Base-by-base conservation (phyloP, 2,797 vertebrate species). In the Eutrigla gurnardus region DNA sequence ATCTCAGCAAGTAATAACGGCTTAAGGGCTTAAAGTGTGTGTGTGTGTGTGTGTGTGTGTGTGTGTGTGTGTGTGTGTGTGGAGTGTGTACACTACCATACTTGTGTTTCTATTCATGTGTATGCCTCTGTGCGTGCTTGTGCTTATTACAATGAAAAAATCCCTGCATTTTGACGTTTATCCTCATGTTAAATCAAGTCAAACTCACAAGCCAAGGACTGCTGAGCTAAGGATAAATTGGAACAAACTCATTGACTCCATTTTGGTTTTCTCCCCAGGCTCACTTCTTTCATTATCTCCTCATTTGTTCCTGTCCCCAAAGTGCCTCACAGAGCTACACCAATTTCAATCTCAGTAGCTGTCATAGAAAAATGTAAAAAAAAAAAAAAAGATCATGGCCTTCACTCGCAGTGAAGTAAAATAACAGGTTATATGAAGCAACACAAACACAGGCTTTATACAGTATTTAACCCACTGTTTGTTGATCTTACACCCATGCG, bases 251-350 rank as follows among this genome's bases (percentile, higher is more conserved):
- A 88, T 79, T 82, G 80, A 89, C 84, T 88, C 39, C 73, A 83
- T 83, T 91, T 85, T 80, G 88, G 87, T 88, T 91, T 86, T 77
- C 61, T 90, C 91, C 88, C 82, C 79, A 86, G 88, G 88, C 88
- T 82, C 69, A 69, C 65, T 84, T 85, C 85, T 91, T 89, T 88
- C 86, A 92, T 92, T 91, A 91, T 92, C 89, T 90, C 67, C 85
- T 88, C 87, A 91, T 91, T 91, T 92, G 88, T 90, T 92, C 85
- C 45, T 70, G 85, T 90, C 86, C 87, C 89, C 78, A 83, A 89
- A 82, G 82, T 77, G 80, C 43, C 75, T 83, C 72, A 53, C 54
- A 58, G 84, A 65, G 13, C 79, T 50, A 32, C 60, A 65, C 76
- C 60, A 84, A 61, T 85, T 86, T 83, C 88, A 91, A 89, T 91